Conservation (phyloP, 2,113 vertebrate species). For the Nyctereutes procyonoides region DNA sequence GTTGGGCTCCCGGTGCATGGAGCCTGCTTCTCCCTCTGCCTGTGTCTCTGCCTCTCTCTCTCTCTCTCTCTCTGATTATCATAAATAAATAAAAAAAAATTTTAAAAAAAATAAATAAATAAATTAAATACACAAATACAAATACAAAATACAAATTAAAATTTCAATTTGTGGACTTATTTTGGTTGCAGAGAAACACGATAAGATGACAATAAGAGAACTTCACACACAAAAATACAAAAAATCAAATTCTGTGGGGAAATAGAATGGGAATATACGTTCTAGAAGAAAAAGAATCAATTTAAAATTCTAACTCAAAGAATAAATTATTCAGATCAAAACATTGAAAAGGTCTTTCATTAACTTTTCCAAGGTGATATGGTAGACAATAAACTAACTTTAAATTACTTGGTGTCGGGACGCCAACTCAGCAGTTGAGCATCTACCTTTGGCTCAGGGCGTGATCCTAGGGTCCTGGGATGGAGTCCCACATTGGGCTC, state of each 20-base stretch:
- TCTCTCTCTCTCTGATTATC: too few species aligned
- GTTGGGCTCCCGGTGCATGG: too few species aligned
- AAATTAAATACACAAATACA: conserved; percentile 13
- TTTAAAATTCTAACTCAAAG: not conserved
- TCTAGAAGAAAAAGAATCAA: not conserved
- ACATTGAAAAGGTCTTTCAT: not conserved
- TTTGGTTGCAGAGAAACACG: conserved; percentile 24
- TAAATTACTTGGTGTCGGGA: not conserved
- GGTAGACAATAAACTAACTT: not conserved
- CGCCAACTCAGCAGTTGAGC: too few species aligned
- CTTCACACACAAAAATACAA: not conserved
- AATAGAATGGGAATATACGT: not conserved
- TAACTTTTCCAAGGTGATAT: not conserved
- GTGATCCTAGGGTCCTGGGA: too few species aligned
- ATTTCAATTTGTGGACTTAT: not conserved
- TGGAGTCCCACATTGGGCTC: too few species aligned
- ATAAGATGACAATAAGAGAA: not conserved
- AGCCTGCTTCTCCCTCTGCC: too few species aligned
- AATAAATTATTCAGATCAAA: conserved; percentile 27
- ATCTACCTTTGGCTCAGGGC: too few species aligned
- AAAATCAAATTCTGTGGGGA: conserved; percentile 1
- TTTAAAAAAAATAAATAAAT: too few species aligned
- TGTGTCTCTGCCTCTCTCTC: too few species aligned
- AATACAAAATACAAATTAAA: conserved; percentile 33
- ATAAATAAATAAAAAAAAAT: too few species aligned